These are phyloP conservation scores for Fragum whitleyi DNA, from an alignment of 2,888 invertebrate genomes.

Conservation along the genomic window DNA sequence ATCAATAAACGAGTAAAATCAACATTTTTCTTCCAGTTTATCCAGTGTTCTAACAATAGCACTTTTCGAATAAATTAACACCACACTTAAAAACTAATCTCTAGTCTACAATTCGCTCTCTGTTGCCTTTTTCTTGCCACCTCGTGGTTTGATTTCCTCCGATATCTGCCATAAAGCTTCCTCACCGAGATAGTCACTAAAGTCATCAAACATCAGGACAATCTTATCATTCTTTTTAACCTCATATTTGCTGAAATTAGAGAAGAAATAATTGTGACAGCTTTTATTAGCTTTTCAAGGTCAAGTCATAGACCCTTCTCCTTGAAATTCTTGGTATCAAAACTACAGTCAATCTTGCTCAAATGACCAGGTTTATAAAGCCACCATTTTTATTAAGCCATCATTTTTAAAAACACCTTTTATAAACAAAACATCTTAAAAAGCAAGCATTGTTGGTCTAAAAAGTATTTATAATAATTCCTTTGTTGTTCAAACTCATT, in stretches of 20 bases:
- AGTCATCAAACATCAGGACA: constrained; percentile 97
- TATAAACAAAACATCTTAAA: too few species aligned
- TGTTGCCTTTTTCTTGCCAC: constrained; percentile 62
- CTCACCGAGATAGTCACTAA: constrained; percentile 97
- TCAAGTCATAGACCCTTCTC: background rate
- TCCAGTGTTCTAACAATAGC: background rate
- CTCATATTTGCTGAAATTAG: constrained; percentile 87
- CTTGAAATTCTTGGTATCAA: too few species aligned
- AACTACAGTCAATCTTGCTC: too few species aligned
- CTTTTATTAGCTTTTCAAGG: background rate
- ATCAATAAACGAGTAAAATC: too few species aligned
- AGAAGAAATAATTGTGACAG: constrained; percentile 20
- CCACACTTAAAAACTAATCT: background rate
- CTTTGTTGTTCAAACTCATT: too few species aligned
- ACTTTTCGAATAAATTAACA: constrained; percentile 25
- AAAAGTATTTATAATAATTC: too few species aligned
- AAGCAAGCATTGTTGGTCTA: too few species aligned
- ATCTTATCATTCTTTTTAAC: constrained; percentile 97
- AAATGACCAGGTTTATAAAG: too few species aligned
- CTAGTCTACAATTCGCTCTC: constrained; percentile 9
- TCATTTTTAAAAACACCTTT: too few species aligned
- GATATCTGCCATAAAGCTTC: constrained; percentile 99
- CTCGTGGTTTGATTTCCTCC: constrained; percentile 97
- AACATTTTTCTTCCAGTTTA: too few species aligned
- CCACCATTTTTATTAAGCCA: too few species aligned